Evolutionary conservation across 2,888 invertebrate genomes (phyloP), one percentile per base, ranked within the genome.

Genomic region (Orthosia gothica): DNA sequence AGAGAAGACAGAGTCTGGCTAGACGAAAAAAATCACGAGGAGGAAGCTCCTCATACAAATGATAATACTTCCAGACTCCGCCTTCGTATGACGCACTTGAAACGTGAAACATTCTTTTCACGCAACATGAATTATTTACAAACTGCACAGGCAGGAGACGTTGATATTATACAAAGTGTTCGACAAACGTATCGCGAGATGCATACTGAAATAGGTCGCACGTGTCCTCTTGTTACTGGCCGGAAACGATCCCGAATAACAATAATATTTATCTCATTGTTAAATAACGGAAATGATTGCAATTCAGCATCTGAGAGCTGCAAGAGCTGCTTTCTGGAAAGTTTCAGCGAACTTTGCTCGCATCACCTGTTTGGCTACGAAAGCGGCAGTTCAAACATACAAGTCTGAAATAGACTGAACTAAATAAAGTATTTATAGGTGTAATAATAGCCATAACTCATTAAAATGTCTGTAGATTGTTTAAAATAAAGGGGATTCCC

Each of bases 91-190:
- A 74, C 78, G 54, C 52, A 50, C 5, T 32, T 15, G 77, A 75
- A 70, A 74, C 61, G 76, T 62, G 55, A 72, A 80, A 75, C 63
- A 74, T 64, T 74, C 12, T 55, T 67, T 76, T 67, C 69, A 58
- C 71, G 49, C 66, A 50, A 79, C 59, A 62, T 61, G 32, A 71
- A 71, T 83, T 84, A 82, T 87, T 85, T 82, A 86, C 88, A 88
- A 78, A 84, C 87, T 78, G 81, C 80, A 70, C 73, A 58, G 66
- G 52, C 61, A 75, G 80, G 82, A 85, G 82, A 88, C 87, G 83
- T 84, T 87, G 87, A 83, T 80, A 76, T 77, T 67, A 77, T 57
- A 69, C 69, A 57, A 55, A 68, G 23, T 58, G 61, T 73, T 59
- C 61, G 72, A 76, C 50, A 69, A 70, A 55, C 52, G 63, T 58